Evolutionary conservation across 2,888 invertebrate genomes (phyloP).

Genomic region (Piscicola geometra): DNA sequence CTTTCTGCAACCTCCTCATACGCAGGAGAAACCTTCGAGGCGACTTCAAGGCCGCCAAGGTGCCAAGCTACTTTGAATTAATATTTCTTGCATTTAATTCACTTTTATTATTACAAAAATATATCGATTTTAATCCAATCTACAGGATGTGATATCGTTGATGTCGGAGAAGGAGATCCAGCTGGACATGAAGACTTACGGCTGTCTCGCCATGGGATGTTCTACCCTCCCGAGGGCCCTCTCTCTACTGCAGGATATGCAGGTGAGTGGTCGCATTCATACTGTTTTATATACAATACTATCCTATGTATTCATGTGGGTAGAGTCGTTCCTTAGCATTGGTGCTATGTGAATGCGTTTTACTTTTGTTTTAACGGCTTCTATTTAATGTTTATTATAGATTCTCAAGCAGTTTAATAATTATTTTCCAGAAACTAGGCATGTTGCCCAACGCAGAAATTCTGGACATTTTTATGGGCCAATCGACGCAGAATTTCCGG

Average conservation of each 20-base stretch:
- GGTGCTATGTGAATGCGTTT: no score
- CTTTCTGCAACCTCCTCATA: conserved; percentile 80
- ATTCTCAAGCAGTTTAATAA: neutral
- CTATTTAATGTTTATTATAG: neutral
- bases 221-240: conserved; percentile 63
- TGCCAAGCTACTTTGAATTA: conserved; percentile 56
- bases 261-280: no score
- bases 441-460: conserved; percentile 67
- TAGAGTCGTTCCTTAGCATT: no score
- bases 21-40: conserved; percentile 69
- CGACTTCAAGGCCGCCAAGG: conserved; percentile 61
- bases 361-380: no score
- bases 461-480: conserved; percentile 68
- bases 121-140: neutral
- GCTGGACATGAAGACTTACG: conserved; percentile 67
- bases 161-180: conserved; percentile 43
- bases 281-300: no score
- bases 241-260: conserved; percentile 69
- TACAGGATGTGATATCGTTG: conserved; percentile 57
- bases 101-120: neutral
- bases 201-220: conserved; percentile 76
- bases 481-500: conserved; percentile 62
- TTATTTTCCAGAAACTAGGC: conserved; percentile 58
- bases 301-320: no score
- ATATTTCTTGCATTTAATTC: neutral